Conservation (phyloP, 1,140 invertebrate species). For the Eurosta solidaginis region DNA sequence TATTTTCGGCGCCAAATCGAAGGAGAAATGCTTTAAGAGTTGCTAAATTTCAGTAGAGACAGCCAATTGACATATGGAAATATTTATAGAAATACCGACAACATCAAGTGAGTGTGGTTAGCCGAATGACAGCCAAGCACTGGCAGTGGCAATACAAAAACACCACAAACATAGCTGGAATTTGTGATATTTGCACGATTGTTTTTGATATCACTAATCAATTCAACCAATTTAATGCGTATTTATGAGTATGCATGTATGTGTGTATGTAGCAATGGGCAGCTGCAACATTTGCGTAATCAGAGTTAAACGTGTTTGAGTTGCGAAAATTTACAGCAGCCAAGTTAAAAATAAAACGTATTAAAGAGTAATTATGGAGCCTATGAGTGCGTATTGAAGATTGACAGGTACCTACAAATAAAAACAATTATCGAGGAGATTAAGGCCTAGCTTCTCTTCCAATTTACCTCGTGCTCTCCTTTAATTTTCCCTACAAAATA, state of each 20-base stretch:
- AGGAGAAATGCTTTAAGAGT: neutral
- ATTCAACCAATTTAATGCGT: neutral
- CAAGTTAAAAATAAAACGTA: neutral
- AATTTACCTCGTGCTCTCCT: too few relatives aligned
- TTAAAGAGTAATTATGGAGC: too few relatives aligned
- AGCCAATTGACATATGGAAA: neutral
- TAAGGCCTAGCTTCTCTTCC: too few relatives aligned
- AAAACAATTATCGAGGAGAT: too few relatives aligned
- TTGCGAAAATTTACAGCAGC: neutral
- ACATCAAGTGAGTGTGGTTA: slow-evolving; percentile 4
- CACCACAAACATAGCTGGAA: neutral
- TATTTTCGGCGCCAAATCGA: slow-evolving; percentile 1
- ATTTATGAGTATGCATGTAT: neutral
- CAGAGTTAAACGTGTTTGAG: neutral
- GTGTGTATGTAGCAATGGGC: neutral
- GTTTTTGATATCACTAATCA: neutral
- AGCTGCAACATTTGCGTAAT: slow-evolving; percentile 19
- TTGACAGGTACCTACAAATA: neutral
- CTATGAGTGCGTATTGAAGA: neutral
- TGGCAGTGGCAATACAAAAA: slow-evolving; percentile 8
- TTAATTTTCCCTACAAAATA: too few relatives aligned
- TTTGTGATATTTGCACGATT: neutral
- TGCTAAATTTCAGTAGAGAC: neutral
- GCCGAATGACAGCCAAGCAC: slow-evolving; percentile 12
- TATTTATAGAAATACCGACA: neutral